Evolutionary conservation across 2,888 invertebrate species (phyloP).

Genomic region (Apamea crenata): DNA sequence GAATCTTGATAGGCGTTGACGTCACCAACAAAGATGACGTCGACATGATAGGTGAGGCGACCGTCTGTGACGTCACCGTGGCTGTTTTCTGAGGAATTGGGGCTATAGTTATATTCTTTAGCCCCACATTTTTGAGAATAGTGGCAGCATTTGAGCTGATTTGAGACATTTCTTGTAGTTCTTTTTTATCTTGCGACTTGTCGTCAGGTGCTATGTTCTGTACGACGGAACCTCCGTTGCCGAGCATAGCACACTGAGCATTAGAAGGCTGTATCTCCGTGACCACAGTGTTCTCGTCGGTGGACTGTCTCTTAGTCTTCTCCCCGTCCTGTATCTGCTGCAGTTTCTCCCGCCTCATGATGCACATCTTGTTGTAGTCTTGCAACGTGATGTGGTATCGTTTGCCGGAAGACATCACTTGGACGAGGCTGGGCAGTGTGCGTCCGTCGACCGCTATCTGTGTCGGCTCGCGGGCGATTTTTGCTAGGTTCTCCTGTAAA

Average conservation of each 20-base stretch:
- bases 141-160: constrained; percentile 83
- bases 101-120: constrained; percentile 88
- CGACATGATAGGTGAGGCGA: constrained; percentile 72
- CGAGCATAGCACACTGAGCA: constrained; percentile 75
- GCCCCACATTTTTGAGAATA: constrained; percentile 86
- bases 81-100: constrained; percentile 85
- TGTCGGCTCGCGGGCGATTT: constrained; percentile 85
- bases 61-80: constrained; percentile 82
- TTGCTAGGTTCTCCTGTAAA: constrained; percentile 84
- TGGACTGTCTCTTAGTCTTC: constrained; percentile 69
- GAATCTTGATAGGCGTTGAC: constrained; percentile 79
- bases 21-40: constrained; percentile 79
- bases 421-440: constrained; percentile 92
- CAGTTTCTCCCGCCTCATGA: constrained; percentile 92
- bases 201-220: constrained; percentile 77
- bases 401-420: constrained; percentile 94
- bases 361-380: constrained; percentile 95
- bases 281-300: constrained; percentile 76
- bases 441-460: constrained; percentile 91
- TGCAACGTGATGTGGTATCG: constrained; percentile 94
- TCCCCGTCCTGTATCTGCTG: constrained; percentile 90
- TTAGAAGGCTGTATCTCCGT: constrained; percentile 84
- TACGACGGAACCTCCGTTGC: constrained; percentile 83
- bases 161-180: constrained; percentile 72
- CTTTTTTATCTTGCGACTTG: constrained; percentile 74